Percentiles rank a stretch among this genome's conserved stretches.
Conservation (phyloP, 2,888 invertebrate genomes). For the Aproaerema taeniolella region DNA sequence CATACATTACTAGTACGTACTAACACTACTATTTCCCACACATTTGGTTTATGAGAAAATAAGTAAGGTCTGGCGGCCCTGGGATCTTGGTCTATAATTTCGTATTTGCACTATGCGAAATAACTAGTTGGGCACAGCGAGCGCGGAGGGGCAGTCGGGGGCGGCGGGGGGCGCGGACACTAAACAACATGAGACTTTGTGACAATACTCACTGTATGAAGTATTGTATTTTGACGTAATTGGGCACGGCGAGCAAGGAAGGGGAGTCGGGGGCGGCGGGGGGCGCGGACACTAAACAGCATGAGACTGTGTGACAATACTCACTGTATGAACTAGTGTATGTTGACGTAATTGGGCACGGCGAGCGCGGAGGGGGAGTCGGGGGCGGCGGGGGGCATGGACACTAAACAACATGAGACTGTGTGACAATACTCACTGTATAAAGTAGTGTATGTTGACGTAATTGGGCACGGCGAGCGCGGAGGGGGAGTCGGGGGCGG, state of each 20-base stretch:
- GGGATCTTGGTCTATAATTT: too few species aligned
- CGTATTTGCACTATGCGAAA: too few species aligned
- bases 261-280: slow-evolving; percentile 80
- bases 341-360: slow-evolving; percentile 87
- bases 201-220: slow-evolving; percentile 91
- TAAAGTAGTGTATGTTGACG: slow-evolving; percentile 94
- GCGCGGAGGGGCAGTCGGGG: slow-evolving; percentile 83
- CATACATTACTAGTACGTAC: too few species aligned
- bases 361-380: slow-evolving; percentile 83
- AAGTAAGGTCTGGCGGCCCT: too few species aligned
- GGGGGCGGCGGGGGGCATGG: slow-evolving; percentile 75
- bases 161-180: slow-evolving; percentile 64
- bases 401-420: too few species aligned
- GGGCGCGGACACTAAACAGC: too few species aligned
- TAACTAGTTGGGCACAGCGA: slow-evolving; percentile 90
- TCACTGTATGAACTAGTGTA: too few species aligned
- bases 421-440: slow-evolving; percentile 90
- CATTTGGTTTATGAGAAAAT: too few species aligned
- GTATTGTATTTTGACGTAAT: slow-evolving; percentile 95
- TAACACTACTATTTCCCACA: too few species aligned
- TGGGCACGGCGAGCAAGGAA: slow-evolving; percentile 82
- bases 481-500: slow-evolving; percentile 81
- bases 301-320: too few species aligned
- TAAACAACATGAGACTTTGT: too few species aligned
- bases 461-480: slow-evolving; percentile 87